Conservation (phyloP, 1,140 invertebrate genomes). For the Tetramorium parvispinum region DNA sequence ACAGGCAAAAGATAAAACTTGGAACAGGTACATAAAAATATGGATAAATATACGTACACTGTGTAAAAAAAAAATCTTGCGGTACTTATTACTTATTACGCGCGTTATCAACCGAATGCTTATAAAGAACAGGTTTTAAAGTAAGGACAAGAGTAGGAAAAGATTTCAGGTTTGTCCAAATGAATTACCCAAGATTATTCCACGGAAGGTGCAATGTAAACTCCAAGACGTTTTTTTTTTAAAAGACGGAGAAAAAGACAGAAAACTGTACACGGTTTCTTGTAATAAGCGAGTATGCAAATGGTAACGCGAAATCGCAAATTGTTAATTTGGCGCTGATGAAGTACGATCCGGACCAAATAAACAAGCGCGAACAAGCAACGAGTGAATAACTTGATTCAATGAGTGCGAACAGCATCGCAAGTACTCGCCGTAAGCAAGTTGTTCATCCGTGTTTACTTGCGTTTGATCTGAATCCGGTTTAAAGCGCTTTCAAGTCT, state of each 20-base stretch:
- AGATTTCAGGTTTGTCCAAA: neutral
- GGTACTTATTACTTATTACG: neutral
- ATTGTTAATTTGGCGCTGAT: conserved; percentile 19
- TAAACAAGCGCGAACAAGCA: neutral
- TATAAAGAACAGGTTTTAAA: conserved; percentile 1
- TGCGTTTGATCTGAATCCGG: neutral
- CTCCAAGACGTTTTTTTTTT: neutral
- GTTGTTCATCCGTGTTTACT: neutral
- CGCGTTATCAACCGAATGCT: conserved; percentile 5
- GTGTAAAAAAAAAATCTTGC: neutral
- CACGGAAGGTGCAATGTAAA: neutral
- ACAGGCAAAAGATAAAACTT: neutral
- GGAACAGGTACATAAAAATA: neutral
- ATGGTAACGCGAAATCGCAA: neutral
- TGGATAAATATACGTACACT: neutral
- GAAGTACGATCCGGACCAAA: neutral
- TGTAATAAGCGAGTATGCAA: neutral
- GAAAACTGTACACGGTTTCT: neutral
- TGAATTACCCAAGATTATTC: conserved; percentile 5
- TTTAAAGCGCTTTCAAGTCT: neutral
- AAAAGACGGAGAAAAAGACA: neutral
- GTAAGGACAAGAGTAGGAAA: neutral
- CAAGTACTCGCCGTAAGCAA: neutral
- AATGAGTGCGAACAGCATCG: neutral
- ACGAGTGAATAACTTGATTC: neutral